Percentiles rank a stretch among this genome's conserved stretches.
phyloP scores from a whole-genome alignment of 1,140 invertebrate genomes.

The Teleogryllus occipitalis region DNA sequence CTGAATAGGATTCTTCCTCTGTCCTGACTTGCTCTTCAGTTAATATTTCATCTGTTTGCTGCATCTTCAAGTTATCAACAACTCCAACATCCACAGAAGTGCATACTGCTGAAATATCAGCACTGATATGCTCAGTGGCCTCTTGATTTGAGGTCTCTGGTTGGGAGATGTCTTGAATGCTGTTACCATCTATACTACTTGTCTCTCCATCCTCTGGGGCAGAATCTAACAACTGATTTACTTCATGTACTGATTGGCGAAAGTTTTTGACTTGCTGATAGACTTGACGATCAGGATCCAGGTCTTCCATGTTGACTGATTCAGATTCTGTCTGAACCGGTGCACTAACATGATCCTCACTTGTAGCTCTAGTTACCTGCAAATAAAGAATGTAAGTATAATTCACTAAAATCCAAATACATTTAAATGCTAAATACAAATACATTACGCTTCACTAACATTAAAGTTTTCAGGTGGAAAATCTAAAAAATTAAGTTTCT shows the following conservation, averaged over 20 bases:
- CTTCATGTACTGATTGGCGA: constrained; percentile 60
- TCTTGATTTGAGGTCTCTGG: background rate
- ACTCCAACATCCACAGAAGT: background rate
- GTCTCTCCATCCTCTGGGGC: constrained; percentile 28
- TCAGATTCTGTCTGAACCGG: background rate
- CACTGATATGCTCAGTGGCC: background rate
- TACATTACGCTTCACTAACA: too few relatives aligned
- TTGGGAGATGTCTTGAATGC: background rate
- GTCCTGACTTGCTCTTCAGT: background rate
- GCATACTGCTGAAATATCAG: too few relatives aligned
- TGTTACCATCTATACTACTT: background rate
- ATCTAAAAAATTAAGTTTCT: too few relatives aligned
- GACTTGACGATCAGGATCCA: constrained; percentile 33
- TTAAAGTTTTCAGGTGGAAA: too few relatives aligned
- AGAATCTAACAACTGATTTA: constrained; percentile 51
- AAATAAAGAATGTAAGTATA: too few relatives aligned
- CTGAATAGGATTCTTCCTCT: background rate
- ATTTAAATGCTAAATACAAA: too few relatives aligned
- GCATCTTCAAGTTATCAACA: background rate
- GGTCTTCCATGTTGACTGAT: constrained; percentile 31
- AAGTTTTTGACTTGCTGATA: constrained; percentile 70
- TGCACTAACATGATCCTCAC: too few relatives aligned
- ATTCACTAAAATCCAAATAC: too few relatives aligned
- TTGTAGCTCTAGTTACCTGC: too few relatives aligned
- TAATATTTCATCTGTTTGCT: background rate